These are phyloP conservation scores for Drosophila rhopaloa DNA, from an alignment of 1,140 invertebrate genomes.

Conservation along the genomic window DNA sequence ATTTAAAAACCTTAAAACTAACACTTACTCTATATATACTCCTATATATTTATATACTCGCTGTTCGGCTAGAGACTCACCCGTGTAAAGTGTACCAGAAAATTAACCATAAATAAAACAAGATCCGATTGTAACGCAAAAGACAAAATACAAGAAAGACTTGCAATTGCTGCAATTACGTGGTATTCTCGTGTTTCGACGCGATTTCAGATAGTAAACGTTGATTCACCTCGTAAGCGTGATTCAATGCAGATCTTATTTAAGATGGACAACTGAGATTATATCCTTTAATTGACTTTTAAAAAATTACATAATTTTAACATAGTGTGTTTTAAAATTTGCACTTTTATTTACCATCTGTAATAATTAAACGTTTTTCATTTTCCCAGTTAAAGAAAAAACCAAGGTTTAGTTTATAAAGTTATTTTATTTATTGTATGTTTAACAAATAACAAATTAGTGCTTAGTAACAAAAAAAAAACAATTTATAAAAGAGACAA, in stretches of 20 bases:
- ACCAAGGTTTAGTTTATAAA: neutral
- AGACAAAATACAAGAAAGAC: constrained; percentile 7
- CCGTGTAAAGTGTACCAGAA: constrained; percentile 7
- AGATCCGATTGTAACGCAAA: constrained; percentile 6
- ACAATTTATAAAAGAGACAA: neutral
- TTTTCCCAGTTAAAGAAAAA: too few relatives aligned
- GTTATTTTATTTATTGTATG: neutral
- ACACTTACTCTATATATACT: neutral
- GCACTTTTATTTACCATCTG: neutral
- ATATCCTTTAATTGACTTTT: neutral
- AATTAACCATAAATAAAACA: constrained; percentile 30
- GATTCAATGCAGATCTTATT: neutral
- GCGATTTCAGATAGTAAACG: constrained; percentile 1
- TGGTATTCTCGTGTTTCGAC: constrained; percentile 2
- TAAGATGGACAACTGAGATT: neutral
- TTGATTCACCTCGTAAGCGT: constrained; percentile 1
- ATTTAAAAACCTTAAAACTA: constrained; percentile 24
- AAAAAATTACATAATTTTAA: neutral
- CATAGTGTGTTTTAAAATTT: neutral
- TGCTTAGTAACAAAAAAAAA: neutral
- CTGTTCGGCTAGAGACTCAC: constrained; percentile 7
- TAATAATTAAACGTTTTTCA: too few relatives aligned
- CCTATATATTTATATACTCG: constrained; percentile 2
- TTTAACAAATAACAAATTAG: neutral
- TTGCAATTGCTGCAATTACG: neutral